These are phyloP conservation scores for Heloderma charlesbogerti DNA, from an alignment of 2,113 vertebrate genomes.

Conservation along the genomic window DNA sequence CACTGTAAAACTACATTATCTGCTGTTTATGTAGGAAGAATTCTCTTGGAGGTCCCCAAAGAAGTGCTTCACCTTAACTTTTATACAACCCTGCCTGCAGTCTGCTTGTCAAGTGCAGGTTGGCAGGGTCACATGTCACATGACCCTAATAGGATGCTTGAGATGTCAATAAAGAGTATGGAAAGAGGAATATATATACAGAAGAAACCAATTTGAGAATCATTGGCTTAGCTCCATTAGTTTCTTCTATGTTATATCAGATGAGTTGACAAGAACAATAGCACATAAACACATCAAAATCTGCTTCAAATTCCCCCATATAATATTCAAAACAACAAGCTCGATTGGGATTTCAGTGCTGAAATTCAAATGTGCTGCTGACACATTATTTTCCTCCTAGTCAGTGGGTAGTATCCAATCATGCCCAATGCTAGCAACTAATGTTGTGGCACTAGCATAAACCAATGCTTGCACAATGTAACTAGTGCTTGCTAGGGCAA, in stretches of 20 bases:
- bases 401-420: background rate
- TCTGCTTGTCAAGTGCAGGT: too few species aligned
- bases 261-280: background rate
- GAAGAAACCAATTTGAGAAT: background rate
- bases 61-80: background rate
- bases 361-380: background rate
- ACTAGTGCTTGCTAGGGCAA: too few species aligned
- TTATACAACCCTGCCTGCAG: background rate
- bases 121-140: background rate
- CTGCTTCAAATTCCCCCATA: background rate
- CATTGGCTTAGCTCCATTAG: background rate
- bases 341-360: background rate
- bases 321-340: background rate
- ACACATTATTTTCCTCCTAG: background rate
- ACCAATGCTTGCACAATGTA: too few species aligned
- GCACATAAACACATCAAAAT: background rate
- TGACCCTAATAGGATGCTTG: background rate
- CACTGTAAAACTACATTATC: too few species aligned
- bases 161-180: background rate
- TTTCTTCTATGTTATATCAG: background rate
- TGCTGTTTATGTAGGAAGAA: background rate
- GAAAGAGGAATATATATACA: background rate
- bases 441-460: too few species aligned
- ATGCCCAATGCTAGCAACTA: too few species aligned
- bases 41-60: background rate